These are phyloP conservation scores for Caracal caracal DNA, from an alignment of 2,113 vertebrate species.

Conservation along the genomic window DNA sequence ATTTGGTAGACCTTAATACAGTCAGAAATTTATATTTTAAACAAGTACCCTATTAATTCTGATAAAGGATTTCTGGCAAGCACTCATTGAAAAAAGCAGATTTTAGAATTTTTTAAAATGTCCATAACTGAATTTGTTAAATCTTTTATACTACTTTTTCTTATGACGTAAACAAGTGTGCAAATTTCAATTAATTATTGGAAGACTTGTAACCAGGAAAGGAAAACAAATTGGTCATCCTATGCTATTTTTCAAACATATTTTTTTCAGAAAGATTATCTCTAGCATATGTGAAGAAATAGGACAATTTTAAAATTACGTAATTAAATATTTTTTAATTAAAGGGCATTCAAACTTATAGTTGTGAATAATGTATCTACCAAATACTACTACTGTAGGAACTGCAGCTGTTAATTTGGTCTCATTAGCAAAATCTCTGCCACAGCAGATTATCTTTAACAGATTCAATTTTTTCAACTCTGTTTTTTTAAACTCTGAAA, in stretches of 20 bases:
- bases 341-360: not conserved
- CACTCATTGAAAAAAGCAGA: not conserved
- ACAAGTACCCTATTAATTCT: not conserved
- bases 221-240: not conserved
- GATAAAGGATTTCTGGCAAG: not conserved
- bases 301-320: not conserved
- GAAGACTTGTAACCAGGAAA: not conserved
- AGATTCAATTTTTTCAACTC: not conserved
- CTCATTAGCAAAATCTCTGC: not conserved
- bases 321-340: slow-evolving; percentile 23
- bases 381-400: not conserved
- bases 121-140: not conserved
- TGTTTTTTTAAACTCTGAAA: not conserved
- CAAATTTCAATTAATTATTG: not conserved
- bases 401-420: not conserved
- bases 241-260: not conserved
- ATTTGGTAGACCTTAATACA: not conserved
- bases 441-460: not conserved
- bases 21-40: not conserved
- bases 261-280: not conserved
- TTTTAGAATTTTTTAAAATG: not conserved
- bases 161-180: not conserved
- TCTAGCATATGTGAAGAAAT: not conserved
- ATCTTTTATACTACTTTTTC: not conserved
- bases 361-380: not conserved